phyloP scores from a whole-genome alignment of 2,113 vertebrate genomes.

The Tenebrosternarchus preto region DNA sequence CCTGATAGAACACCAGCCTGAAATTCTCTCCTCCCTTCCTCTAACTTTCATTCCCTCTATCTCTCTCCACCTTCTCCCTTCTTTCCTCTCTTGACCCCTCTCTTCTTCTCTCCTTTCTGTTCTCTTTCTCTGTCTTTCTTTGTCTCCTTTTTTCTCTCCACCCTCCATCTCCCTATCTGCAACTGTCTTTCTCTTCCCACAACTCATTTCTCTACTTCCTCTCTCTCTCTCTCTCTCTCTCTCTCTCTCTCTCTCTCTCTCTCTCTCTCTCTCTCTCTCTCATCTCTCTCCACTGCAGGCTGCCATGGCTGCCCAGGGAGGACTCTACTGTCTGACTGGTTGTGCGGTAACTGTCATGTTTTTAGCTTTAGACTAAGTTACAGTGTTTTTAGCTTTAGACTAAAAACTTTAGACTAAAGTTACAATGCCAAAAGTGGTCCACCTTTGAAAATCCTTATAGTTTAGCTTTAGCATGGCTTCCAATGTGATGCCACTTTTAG shows the following conservation, averaged over 20 bases:
- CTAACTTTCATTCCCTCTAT: not conserved
- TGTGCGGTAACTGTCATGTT: constrained; percentile 80
- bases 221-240: constrained; percentile 23
- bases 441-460: not conserved
- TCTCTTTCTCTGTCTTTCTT: constrained; percentile 10
- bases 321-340: constrained; percentile 91
- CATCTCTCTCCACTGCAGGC: constrained; percentile 72
- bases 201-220: not conserved
- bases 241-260: constrained; percentile 49
- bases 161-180: not conserved
- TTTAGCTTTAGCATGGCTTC: too few relatives aligned
- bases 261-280: not conserved
- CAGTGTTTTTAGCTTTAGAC: not conserved
- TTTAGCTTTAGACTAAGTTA: not conserved
- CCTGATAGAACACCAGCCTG: too few relatives aligned
- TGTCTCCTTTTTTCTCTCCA: not conserved
- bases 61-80: not conserved
- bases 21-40: not conserved
- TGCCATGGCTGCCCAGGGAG: constrained; percentile 87
- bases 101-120: not conserved
- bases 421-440: not conserved
- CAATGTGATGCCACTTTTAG: too few relatives aligned
- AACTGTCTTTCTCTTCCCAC: not conserved
- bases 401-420: too few relatives aligned
- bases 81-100: not conserved